Evolutionary conservation across 1,140 invertebrate species (phyloP).

Genomic region (Drosophila insularis): DNA sequence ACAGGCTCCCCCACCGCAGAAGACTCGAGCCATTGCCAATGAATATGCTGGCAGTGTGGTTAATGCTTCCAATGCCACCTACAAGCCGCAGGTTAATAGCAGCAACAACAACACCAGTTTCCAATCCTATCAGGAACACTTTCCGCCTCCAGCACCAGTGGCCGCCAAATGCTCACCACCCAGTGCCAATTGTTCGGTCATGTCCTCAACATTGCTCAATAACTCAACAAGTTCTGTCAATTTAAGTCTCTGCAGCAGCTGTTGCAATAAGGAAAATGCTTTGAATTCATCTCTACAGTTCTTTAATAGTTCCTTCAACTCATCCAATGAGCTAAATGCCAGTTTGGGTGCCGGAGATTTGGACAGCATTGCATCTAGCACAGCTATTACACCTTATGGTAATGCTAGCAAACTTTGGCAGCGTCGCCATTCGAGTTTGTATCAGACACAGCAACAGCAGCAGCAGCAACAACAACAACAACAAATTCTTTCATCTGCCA

Average conservation of each 20-base stretch:
- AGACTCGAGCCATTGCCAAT: slow-evolving; percentile 51
- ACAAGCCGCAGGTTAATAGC: slow-evolving; percentile 37
- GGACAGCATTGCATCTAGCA: slow-evolving; percentile 41
- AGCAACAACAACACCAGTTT: slow-evolving; percentile 20
- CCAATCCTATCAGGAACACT: slow-evolving; percentile 36
- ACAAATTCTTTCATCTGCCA: neutral
- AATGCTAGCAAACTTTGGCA: slow-evolving; percentile 58
- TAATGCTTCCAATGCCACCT: slow-evolving; percentile 5
- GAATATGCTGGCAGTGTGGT: slow-evolving; percentile 24
- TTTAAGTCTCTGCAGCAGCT: slow-evolving; percentile 36
- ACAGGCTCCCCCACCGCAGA: slow-evolving; percentile 52
- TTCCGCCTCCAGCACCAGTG: neutral
- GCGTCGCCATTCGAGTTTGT: slow-evolving; percentile 51
- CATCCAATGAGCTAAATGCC: slow-evolving; percentile 60
- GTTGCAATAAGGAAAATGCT: slow-evolving; percentile 63
- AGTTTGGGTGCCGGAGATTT: slow-evolving; percentile 45
- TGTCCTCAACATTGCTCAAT: slow-evolving; percentile 51
- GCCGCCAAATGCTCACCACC: slow-evolving; percentile 33
- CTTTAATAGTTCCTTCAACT: slow-evolving; percentile 66
- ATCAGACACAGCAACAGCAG: slow-evolving; percentile 38
- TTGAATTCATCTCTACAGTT: slow-evolving; percentile 53
- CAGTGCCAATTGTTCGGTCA: slow-evolving; percentile 38
- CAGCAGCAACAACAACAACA: slow-evolving; percentile 17
- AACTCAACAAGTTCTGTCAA: slow-evolving; percentile 39
- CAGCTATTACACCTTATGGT: slow-evolving; percentile 28